A percentile compares a stretch with the other conserved stretches of the same genome.
Evolutionary conservation across 2,888 invertebrate genomes (phyloP).

Genomic region (Dolomedes plantarius): DNA sequence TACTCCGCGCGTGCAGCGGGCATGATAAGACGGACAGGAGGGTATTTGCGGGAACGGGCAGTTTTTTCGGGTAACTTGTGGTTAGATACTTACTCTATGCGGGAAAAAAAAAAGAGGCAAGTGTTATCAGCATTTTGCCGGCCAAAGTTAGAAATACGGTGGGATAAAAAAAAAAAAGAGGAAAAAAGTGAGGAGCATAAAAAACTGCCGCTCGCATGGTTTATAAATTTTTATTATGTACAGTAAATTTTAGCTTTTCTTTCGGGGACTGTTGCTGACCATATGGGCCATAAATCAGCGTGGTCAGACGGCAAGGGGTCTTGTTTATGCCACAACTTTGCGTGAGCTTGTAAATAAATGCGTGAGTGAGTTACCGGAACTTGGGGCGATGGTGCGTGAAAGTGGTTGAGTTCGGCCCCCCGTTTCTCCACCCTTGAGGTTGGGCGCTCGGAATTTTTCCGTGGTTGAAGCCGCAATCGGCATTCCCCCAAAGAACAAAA

Average conservation of each 20-base stretch:
- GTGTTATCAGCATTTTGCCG: conserved; percentile 59
- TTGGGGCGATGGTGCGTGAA: conserved; percentile 52
- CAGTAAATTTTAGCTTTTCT: conserved; percentile 56
- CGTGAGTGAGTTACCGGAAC: conserved; percentile 52
- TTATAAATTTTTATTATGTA: conserved; percentile 71
- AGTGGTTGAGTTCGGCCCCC: conserved; percentile 5
- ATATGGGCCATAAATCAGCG: conserved; percentile 52
- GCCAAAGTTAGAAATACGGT: conserved; percentile 63
- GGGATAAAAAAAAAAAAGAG: conserved; percentile 1
- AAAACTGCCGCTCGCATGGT: conserved; percentile 44
- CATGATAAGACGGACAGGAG: conserved; percentile 54
- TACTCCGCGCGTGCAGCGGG: conserved; percentile 41
- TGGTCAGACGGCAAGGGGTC: conserved; percentile 38
- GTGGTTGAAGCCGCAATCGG: not conserved
- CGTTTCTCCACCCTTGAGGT: not conserved
- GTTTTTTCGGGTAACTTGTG: conserved; percentile 59
- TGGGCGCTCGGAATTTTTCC: not conserved
- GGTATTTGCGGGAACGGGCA: conserved; percentile 11
- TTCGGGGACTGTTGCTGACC: conserved; percentile 45
- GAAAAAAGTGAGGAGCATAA: conserved; percentile 18
- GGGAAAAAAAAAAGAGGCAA: conserved; percentile 20
- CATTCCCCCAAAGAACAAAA: not conserved
- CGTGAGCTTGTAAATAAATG: conserved; percentile 55
- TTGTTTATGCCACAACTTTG: not conserved
- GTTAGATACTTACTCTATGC: conserved; percentile 50